Conservation (phyloP, 2,888 invertebrate genomes). For the Penaeus monodon region DNA sequence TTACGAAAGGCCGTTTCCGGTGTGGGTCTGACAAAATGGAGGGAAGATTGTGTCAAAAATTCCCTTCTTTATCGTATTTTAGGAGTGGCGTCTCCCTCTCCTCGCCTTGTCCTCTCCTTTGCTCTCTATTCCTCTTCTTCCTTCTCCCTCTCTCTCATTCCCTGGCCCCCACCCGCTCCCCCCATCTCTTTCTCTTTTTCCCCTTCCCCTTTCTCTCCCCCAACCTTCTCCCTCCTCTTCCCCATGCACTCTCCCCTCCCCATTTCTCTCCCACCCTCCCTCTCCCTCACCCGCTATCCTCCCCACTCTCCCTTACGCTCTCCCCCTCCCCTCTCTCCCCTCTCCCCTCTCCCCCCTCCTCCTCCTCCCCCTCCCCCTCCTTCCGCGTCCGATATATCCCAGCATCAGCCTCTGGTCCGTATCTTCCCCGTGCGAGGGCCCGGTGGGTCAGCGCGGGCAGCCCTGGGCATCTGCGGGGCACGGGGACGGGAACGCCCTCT, state of each 20-base stretch:
- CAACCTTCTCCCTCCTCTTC: not conserved
- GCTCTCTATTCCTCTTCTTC: not conserved
- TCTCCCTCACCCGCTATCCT: not conserved
- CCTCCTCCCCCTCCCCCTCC: not conserved
- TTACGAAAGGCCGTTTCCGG: too few relatives aligned
- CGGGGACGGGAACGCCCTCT: slow-evolving; percentile 44
- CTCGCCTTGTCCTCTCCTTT: not conserved
- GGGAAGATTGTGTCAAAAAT: too few relatives aligned
- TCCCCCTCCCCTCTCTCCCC: not conserved
- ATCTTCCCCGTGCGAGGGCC: not conserved
- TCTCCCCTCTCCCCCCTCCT: not conserved
- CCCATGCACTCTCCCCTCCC: not conserved
- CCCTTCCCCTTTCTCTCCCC: not conserved
- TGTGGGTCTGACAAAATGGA: too few relatives aligned
- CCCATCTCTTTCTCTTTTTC: not conserved
- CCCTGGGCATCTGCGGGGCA: not conserved
- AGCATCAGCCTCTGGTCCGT: too few relatives aligned
- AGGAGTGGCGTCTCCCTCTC: not conserved
- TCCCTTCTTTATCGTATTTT: too few relatives aligned
- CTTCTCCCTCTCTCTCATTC: not conserved
- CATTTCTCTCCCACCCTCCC: not conserved
- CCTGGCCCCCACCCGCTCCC: not conserved
- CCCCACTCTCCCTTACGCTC: not conserved
- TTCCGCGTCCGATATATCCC: not conserved
- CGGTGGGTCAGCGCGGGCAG: not conserved